A percentile compares a stretch with the other conserved stretches of the same genome.
These are phyloP conservation scores for Pelodiscus sinensis DNA, from an alignment of 2,113 vertebrate species.

Conservation along the genomic window DNA sequence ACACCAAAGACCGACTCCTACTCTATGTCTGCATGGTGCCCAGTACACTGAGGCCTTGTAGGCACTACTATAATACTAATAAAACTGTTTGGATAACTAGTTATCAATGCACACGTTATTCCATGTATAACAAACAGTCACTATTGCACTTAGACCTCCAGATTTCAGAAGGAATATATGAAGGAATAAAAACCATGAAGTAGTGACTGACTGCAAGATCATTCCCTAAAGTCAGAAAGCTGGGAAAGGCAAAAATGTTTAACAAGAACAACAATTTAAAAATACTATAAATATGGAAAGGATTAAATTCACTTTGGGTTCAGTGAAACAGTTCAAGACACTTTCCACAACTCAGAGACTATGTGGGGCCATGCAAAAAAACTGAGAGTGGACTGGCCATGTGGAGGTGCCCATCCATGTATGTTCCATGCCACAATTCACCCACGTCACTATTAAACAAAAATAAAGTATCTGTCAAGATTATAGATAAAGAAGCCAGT, in stretches of 20 bases:
- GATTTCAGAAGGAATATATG: neutral
- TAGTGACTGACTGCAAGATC: neutral
- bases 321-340: neutral
- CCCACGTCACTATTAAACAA: neutral
- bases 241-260: neutral
- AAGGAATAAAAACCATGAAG: neutral
- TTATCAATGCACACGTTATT: neutral
- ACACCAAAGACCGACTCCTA: neutral
- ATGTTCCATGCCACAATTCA: neutral
- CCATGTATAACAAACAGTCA: neutral
- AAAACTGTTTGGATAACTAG: neutral
- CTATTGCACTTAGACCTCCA: neutral
- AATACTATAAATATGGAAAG: neutral
- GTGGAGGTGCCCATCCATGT: neutral
- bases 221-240: neutral
- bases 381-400: neutral
- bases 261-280: neutral
- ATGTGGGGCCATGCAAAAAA: neutral
- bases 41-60: neutral
- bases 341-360: neutral
- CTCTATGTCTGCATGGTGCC: neutral
- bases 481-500: neutral
- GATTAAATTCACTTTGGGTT: neutral
- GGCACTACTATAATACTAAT: neutral
- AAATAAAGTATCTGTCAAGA: neutral